A percentile compares a stretch with the other conserved stretches of the same genome.
Conservation (phyloP, 2,113 vertebrate genomes). For the Empidonax traillii region DNA sequence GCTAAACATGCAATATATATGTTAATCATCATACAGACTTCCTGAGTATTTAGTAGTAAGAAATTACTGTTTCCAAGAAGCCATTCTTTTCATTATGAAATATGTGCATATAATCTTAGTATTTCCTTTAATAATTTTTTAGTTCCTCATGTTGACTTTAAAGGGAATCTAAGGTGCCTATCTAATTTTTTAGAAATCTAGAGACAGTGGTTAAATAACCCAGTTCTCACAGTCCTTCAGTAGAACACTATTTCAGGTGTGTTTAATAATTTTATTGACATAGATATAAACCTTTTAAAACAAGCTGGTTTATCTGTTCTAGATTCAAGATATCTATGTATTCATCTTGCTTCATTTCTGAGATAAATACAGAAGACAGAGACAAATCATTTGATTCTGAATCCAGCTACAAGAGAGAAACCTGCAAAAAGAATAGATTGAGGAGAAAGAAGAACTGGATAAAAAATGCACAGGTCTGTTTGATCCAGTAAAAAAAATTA, state of each 20-base stretch:
- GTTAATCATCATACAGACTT: neutral
- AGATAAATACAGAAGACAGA: neutral
- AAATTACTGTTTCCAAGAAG: neutral
- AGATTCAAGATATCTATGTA: neutral
- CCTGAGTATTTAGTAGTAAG: neutral
- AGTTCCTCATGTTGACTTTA: neutral
- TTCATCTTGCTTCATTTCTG: neutral
- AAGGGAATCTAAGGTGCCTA: neutral
- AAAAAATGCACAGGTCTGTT: neutral
- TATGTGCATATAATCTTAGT: neutral
- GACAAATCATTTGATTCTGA: neutral
- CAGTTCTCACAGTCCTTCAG: neutral
- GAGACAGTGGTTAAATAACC: neutral
- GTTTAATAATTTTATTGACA: neutral
- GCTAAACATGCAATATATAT: neutral
- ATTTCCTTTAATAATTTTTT: neutral
- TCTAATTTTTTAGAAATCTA: neutral
- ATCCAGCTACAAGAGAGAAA: neutral
- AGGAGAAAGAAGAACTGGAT: neutral
- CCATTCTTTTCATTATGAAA: neutral
- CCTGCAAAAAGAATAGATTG: neutral
- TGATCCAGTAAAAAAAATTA: neutral
- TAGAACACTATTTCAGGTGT: neutral
- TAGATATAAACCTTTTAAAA: neutral
- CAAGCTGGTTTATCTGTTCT: neutral